A percentile compares a stretch with the other conserved stretches of the same genome.
These are phyloP conservation scores for Drosophila kuntzei DNA, from an alignment of 2,888 invertebrate genomes.

Conservation along the genomic window DNA sequence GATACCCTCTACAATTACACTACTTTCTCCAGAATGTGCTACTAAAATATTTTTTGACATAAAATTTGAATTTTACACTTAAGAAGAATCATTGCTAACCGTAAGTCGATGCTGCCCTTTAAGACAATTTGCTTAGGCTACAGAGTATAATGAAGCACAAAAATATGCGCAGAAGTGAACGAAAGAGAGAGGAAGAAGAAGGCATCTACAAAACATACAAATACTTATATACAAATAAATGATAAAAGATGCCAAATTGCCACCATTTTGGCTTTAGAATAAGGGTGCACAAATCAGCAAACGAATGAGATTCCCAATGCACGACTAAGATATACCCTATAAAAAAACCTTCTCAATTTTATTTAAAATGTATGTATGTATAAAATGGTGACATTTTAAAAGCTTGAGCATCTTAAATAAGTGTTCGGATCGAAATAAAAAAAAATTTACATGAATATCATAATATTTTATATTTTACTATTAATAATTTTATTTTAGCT, in stretches of 20 bases:
- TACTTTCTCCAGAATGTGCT: too few relatives aligned
- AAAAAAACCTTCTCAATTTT: not conserved
- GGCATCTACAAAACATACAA: slow-evolving; percentile 12
- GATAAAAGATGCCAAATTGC: slow-evolving; percentile 66
- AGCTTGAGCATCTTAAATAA: not conserved
- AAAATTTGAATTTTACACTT: not conserved
- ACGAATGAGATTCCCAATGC: fast-evolving
- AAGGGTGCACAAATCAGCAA: slow-evolving; percentile 16
- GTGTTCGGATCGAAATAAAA: too few relatives aligned
- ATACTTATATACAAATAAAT: slow-evolving; percentile 46
- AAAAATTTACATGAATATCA: too few relatives aligned
- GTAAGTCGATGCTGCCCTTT: not conserved
- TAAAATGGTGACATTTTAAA: not conserved
- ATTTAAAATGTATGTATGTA: not conserved
- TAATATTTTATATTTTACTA: too few relatives aligned
- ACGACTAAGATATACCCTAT: slow-evolving; percentile 14
- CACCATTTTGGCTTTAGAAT: slow-evolving; percentile 38
- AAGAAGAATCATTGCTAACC: not conserved
- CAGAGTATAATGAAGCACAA: slow-evolving; percentile 32
- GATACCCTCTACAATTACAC: too few relatives aligned
- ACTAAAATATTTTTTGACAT: too few relatives aligned
- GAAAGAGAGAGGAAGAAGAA: not conserved
- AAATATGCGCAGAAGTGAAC: slow-evolving; percentile 26
- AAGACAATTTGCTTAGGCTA: not conserved
- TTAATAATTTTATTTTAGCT: too few relatives aligned